Percentiles rank a stretch among this genome's conserved stretches.
Conservation (phyloP, 2,888 invertebrate species). For the Copidosoma aretas region DNA sequence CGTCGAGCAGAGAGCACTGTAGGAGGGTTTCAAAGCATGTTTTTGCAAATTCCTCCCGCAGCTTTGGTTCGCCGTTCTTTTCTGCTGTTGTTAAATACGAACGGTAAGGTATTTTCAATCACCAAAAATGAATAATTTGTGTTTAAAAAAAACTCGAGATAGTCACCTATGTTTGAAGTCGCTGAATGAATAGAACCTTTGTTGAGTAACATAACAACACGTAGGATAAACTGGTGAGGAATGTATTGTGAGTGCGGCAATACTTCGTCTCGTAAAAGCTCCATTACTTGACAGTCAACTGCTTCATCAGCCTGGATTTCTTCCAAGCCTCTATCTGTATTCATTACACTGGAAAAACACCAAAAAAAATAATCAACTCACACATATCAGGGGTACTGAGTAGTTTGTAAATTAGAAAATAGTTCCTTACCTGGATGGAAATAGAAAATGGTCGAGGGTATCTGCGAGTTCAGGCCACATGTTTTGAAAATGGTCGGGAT, state of each 20-base stretch:
- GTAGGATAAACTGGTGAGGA: slow-evolving; percentile 81
- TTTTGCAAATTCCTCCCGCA: slow-evolving; percentile 94
- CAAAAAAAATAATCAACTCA: background rate
- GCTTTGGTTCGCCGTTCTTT: slow-evolving; percentile 64
- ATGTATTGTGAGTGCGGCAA: slow-evolving; percentile 79
- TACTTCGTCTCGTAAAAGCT: slow-evolving; percentile 81
- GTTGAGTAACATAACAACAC: slow-evolving; percentile 83
- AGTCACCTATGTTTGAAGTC: slow-evolving; percentile 66
- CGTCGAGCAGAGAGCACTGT: slow-evolving; percentile 88
- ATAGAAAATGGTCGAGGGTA: slow-evolving; percentile 90
- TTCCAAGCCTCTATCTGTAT: slow-evolving; percentile 66
- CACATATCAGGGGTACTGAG: background rate
- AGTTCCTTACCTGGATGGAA: slow-evolving; percentile 74
- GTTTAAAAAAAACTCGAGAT: background rate
- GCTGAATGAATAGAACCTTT: slow-evolving; percentile 86
- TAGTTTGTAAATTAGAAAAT: slow-evolving; percentile 15
- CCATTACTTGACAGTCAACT: slow-evolving; percentile 84
- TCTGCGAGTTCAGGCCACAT: slow-evolving; percentile 89
- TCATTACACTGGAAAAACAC: slow-evolving; percentile 60
- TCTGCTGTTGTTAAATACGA: slow-evolving; percentile 44
- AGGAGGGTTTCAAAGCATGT: slow-evolving; percentile 94
- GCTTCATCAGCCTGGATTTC: slow-evolving; percentile 73
- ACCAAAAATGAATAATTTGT: background rate
- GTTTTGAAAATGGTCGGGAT: slow-evolving; percentile 74
- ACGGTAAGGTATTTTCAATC: background rate